Conservation (phyloP, 1,140 invertebrate genomes). For the Drosophila ironensis region DNA sequence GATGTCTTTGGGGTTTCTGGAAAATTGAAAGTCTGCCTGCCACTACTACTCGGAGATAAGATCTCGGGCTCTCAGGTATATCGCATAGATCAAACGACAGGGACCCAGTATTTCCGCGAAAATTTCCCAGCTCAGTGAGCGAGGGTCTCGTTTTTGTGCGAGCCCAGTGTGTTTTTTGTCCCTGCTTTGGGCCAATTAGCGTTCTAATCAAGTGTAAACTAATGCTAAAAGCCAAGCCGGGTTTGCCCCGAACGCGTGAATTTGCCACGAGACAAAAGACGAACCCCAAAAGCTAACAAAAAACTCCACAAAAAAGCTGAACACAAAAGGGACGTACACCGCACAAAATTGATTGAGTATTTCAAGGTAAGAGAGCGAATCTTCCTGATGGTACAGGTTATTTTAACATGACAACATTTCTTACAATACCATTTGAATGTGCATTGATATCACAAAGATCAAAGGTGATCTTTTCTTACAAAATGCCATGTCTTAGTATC, state of each 20-base stretch:
- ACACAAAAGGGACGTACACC: slow-evolving; percentile 4
- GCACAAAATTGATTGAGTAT: background rate
- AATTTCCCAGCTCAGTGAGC: slow-evolving; percentile 57
- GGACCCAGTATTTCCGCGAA: slow-evolving; percentile 55
- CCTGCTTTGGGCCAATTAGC: slow-evolving; percentile 62
- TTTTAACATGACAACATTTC: too few species aligned
- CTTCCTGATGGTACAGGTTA: too few species aligned
- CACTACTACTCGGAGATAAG: background rate
- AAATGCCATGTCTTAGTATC: too few species aligned
- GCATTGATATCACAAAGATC: too few species aligned
- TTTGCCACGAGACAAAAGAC: slow-evolving; percentile 70
- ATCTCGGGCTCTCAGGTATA: slow-evolving; percentile 19
- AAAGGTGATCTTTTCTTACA: too few species aligned
- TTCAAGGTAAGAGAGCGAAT: too few species aligned
- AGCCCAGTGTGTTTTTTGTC: background rate
- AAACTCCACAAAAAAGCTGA: background rate
- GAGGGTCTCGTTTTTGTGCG: background rate
- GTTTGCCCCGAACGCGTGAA: slow-evolving; percentile 75
- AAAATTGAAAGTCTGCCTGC: background rate
- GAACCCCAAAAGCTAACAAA: background rate
- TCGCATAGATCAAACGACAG: slow-evolving; percentile 35
- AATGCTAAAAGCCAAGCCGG: slow-evolving; percentile 76
- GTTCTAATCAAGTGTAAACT: slow-evolving; percentile 80
- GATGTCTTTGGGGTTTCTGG: background rate
- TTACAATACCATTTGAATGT: too few species aligned